Evolutionary conservation across 2,888 invertebrate species (phyloP), one percentile per base, ranked within the genome.

Genomic region (Acanthosepion pharaonis): DNA sequence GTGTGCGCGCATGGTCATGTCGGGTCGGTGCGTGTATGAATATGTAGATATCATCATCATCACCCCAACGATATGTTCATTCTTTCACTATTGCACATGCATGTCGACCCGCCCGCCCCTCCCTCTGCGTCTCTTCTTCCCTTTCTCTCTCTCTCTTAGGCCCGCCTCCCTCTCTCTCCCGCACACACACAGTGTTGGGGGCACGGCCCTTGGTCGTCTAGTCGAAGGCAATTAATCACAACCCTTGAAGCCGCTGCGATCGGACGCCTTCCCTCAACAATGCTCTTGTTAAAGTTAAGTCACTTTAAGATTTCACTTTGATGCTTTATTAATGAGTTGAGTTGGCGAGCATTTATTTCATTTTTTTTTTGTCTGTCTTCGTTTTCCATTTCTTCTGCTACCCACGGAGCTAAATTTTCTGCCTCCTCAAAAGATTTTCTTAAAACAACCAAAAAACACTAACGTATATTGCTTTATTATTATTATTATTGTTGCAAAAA

Each of bases 101-200:
- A 49, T 25, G 92, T 92, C 42, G 42, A 48, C 23, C 49, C 92
- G 42, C 92, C 49, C 48, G 42, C 92, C 49, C 49, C 92, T 92
- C 92, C 28, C 15, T 92, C 92, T 92, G 28, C n/a, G 28, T 48
- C 28, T 92, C 48, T 92, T 49, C 49, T n/a, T 92, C 48, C n/a
- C n/a, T n/a, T 48, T 92, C 92, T 92, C 48, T 48, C 92, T 92
- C 48, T 92, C 48, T 92, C 92, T 92, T 78, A 78, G 78, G n/a
- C 78, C 78, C 78, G 78, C 78, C 78, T n/a, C 78, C n/a, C 78
- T 78, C 78, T n/a, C 78, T 78, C 78, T 78, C 78, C 78, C n/a
- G 78, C 78, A 78, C 78, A 78, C 78, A n/a, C 78, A 78, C 78
- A n/a, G 78, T 78, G 78, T 78, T 78, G 78, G 78, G 78, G 78